Conservation (phyloP, 2,797 vertebrate genomes). For the Sebastes nivosus region DNA sequence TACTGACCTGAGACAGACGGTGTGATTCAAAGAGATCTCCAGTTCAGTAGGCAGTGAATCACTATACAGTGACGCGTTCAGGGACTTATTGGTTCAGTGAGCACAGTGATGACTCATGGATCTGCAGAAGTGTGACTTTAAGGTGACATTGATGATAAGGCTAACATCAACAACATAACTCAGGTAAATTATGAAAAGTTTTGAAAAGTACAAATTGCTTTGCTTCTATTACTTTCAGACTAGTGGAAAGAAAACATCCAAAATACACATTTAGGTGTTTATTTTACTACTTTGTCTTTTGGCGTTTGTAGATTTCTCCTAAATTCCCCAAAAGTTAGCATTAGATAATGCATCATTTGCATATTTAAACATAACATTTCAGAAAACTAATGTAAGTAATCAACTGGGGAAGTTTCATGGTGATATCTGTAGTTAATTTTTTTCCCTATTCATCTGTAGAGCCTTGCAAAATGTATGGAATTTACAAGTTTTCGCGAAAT, state of each 20-base stretch:
- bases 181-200: background rate
- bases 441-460: rapidly evolving
- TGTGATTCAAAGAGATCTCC: background rate
- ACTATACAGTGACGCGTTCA: background rate
- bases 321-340: no score
- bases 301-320: no score
- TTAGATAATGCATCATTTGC: no score
- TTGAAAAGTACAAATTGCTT: background rate
- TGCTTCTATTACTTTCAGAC: no score
- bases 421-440: rapidly evolving
- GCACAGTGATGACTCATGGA: background rate
- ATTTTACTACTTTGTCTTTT: no score
- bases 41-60: background rate
- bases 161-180: background rate
- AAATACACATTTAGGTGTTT: no score
- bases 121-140: background rate
- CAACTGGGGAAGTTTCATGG: no score
- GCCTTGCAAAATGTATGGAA: no score
- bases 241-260: no score
- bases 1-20: background rate
- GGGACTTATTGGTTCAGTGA: background rate
- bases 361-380: no score
- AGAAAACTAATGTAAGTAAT: no score
- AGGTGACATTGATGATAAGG: background rate
- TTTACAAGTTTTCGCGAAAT: no score